These are phyloP conservation scores for Melanogrammus aeglefinus DNA, from an alignment of 2,797 vertebrate species.

Conservation along the genomic window DNA sequence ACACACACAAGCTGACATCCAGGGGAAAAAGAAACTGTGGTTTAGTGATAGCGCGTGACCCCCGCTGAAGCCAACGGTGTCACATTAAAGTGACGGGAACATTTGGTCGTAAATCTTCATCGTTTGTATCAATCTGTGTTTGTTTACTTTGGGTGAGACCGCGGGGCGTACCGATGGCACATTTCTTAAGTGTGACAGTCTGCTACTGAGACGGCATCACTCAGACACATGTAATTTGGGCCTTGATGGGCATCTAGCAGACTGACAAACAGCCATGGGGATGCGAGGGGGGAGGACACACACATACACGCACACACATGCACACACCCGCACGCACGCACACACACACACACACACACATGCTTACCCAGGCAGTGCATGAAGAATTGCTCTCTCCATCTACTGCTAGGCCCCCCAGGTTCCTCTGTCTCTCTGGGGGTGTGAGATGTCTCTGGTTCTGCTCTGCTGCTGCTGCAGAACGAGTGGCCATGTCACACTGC, in stretches of 20 bases:
- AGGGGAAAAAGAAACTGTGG: slow-evolving; percentile 33
- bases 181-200: slow-evolving; percentile 41
- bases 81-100: slow-evolving; percentile 42
- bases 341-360: slow-evolving; percentile 7
- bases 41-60: slow-evolving; percentile 44
- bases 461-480: slow-evolving; percentile 31
- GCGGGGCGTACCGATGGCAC: slow-evolving; percentile 32
- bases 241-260: slow-evolving; percentile 41
- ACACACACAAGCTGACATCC: too few relatives aligned
- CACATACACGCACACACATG: not conserved
- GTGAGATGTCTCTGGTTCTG: slow-evolving; percentile 39
- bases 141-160: slow-evolving; percentile 33
- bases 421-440: slow-evolving; percentile 35
- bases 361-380: slow-evolving; percentile 6
- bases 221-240: slow-evolving; percentile 24
- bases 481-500: slow-evolving; percentile 10
- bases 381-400: slow-evolving; percentile 14
- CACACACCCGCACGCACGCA: slow-evolving; percentile 5
- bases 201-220: slow-evolving; percentile 14
- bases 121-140: slow-evolving; percentile 40
- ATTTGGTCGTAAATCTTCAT: slow-evolving; percentile 57
- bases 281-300: slow-evolving; percentile 23
- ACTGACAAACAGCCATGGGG: slow-evolving; percentile 47
- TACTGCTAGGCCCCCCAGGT: slow-evolving; percentile 27
- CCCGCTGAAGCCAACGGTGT: slow-evolving; percentile 25